A percentile compares a stretch with the other conserved stretches of the same genome.
These are phyloP conservation scores for Ormyrus labotus DNA, from an alignment of 2,888 invertebrate genomes.

Conservation along the genomic window DNA sequence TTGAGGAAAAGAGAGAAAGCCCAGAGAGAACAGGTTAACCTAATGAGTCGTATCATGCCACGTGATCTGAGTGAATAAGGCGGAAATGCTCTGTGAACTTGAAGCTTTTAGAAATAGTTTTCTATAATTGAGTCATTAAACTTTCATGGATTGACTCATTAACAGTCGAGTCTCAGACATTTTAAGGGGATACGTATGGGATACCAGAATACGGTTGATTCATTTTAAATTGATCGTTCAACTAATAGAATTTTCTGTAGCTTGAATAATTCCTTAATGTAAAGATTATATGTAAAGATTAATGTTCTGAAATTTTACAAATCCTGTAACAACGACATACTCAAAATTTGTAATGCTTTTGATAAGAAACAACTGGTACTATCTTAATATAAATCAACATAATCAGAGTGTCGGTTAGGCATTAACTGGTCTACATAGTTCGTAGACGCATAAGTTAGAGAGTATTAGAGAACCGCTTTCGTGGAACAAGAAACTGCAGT, in stretches of 20 bases:
- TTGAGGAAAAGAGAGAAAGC: conserved; percentile 21
- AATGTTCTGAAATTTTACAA: too few species aligned
- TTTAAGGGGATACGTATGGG: too few species aligned
- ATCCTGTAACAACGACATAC: too few species aligned
- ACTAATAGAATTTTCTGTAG: too few species aligned
- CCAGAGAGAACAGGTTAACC: conserved; percentile 44
- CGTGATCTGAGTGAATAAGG: conserved; percentile 42
- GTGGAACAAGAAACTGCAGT: conserved; percentile 20
- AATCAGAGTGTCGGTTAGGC: background rate
- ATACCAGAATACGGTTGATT: too few species aligned
- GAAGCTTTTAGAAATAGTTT: conserved; percentile 15
- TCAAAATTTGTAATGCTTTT: too few species aligned
- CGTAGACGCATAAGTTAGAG: conserved; percentile 9
- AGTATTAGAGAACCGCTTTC: conserved; percentile 18
- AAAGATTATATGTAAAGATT: too few species aligned
- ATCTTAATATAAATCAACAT: background rate
- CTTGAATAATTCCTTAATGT: too few species aligned
- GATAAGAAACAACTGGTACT: too few species aligned
- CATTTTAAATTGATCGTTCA: too few species aligned
- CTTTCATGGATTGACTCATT: too few species aligned
- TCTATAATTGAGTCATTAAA: background rate
- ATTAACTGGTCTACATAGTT: conserved; percentile 19
- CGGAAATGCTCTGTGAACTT: conserved; percentile 4
- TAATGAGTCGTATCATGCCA: conserved; percentile 59
- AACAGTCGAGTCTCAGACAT: too few species aligned